Conservation (phyloP, 2,888 invertebrate genomes). For the Aphrophora alni region DNA sequence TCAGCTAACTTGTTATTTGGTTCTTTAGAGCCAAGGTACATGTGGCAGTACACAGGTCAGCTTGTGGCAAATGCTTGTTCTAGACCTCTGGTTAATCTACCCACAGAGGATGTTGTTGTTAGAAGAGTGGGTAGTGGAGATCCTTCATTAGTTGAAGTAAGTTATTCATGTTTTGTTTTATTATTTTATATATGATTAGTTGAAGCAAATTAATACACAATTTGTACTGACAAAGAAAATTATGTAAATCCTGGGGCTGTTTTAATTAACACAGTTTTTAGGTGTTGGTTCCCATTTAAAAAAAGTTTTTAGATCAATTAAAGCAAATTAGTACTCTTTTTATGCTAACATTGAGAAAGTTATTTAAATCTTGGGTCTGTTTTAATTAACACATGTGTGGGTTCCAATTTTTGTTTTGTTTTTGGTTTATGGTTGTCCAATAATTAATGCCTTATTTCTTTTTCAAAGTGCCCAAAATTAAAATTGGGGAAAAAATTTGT, state of each 20-base stretch:
- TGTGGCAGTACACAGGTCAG: conserved; percentile 80
- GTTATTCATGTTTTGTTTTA: background rate
- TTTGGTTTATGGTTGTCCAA: no score
- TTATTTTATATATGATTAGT: conserved; percentile 14
- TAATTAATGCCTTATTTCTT: no score
- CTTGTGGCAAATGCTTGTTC: conserved; percentile 66
- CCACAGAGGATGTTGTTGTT: conserved; percentile 52
- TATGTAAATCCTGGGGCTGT: background rate
- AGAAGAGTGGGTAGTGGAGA: conserved; percentile 67
- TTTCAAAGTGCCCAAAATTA: no score
- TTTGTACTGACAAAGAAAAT: background rate
- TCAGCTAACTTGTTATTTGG: conserved; percentile 84
- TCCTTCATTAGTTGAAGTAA: conserved; percentile 60
- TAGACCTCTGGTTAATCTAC: conserved; percentile 4
- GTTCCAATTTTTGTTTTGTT: no score
- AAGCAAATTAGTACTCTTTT: no score
- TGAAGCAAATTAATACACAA: background rate
- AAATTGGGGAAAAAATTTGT: no score
- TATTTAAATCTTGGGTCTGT: no score
- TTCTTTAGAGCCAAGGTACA: conserved; percentile 82
- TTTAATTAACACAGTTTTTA: no score
- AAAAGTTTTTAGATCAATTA: no score
- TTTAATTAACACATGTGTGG: no score
- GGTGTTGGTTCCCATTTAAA: no score
- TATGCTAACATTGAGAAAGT: no score